Conservation (phyloP, 2,888 invertebrate species). For the Strigamia crassipes region DNA sequence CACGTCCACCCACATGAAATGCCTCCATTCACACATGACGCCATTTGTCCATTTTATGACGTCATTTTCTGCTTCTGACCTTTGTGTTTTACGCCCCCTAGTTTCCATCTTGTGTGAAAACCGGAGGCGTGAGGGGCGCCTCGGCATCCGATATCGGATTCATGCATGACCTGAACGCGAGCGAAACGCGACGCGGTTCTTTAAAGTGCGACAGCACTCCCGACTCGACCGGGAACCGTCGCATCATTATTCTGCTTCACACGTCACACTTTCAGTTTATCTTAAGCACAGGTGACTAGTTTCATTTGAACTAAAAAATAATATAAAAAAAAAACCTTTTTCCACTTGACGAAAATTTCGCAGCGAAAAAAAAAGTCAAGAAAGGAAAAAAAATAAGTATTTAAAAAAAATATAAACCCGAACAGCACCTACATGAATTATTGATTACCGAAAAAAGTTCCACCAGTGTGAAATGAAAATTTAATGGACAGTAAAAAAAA, state of each 20-base stretch:
- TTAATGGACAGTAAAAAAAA: no score
- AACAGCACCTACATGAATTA: no score
- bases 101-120: constrained; percentile 34
- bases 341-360: constrained; percentile 14
- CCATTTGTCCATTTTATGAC: constrained; percentile 35
- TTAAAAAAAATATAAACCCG: not conserved
- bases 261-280: constrained; percentile 32
- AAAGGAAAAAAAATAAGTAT: not conserved
- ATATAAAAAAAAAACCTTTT: no score
- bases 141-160: constrained; percentile 36
- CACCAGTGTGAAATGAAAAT: no score
- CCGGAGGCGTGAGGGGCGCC: constrained; percentile 36
- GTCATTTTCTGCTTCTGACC: constrained; percentile 37
- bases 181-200: constrained; percentile 5
- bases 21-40: constrained; percentile 28
- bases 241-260: constrained; percentile 37
- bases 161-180: constrained; percentile 32
- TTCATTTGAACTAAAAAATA: constrained; percentile 29
- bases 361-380: not conserved
- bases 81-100: constrained; percentile 39
- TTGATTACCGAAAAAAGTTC: no score
- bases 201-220: constrained; percentile 13
- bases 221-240: not conserved
- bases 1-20: not conserved
- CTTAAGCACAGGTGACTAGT: constrained; percentile 24